Evolutionary conservation across 2,888 invertebrate species (phyloP).

Genomic region (Eupithecia vulgata): DNA sequence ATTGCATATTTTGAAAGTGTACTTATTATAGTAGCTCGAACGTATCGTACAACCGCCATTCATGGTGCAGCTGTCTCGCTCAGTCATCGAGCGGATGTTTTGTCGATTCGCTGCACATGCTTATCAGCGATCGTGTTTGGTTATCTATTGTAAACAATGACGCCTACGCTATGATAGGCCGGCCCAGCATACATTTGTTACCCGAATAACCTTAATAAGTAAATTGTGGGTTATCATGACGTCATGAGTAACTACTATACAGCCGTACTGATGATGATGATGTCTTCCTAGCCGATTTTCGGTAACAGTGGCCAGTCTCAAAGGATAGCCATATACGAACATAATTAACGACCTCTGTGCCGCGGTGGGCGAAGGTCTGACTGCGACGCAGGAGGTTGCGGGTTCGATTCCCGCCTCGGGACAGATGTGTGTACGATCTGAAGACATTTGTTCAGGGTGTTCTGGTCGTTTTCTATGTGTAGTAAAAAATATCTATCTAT

Average conservation of each 20-base stretch:
- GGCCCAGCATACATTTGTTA: slow-evolving; percentile 6
- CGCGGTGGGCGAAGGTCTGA: too few relatives aligned
- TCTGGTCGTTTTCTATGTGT: too few relatives aligned
- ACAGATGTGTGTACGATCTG: too few relatives aligned
- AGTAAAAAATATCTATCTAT: too few relatives aligned
- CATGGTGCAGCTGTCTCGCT: slow-evolving; percentile 34
- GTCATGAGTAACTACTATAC: background rate
- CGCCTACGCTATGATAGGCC: slow-evolving; percentile 42
- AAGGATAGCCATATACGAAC: background rate
- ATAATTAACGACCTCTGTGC: too few relatives aligned
- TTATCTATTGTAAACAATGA: slow-evolving; percentile 56
- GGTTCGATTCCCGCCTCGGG: too few relatives aligned
- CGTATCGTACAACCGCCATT: slow-evolving; percentile 19
- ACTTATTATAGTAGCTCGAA: slow-evolving; percentile 15
- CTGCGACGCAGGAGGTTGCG: too few relatives aligned
- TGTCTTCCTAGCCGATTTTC: background rate
- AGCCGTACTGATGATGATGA: background rate
- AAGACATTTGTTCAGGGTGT: too few relatives aligned
- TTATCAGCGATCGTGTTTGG: slow-evolving; percentile 54
- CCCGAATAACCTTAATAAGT: background rate
- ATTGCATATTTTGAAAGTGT: slow-evolving; percentile 15
- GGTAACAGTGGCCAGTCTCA: background rate
- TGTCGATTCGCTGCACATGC: slow-evolving; percentile 50
- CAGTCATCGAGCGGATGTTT: slow-evolving; percentile 54
- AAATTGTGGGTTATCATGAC: background rate